Evolutionary conservation across 2,797 vertebrate genomes (phyloP), one percentile per base, ranked within the genome.

Genomic region (Danio kyathit): DNA sequence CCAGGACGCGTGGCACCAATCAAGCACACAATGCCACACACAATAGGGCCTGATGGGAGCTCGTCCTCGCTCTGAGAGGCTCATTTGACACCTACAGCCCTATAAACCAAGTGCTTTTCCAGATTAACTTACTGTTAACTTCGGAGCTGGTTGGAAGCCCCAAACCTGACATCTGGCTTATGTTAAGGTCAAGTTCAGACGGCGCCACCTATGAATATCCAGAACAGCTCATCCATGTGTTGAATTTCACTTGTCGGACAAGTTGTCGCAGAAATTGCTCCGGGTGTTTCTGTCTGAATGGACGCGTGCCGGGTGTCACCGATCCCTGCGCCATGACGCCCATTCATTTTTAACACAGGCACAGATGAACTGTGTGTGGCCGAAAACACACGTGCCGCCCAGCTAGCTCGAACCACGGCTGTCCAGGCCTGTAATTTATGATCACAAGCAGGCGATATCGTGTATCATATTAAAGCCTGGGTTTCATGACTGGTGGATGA

Each of bases 291-390:
- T 88, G 87, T 91, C 80, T 74, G 38, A 82, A 89, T 74, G 82
- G 90, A 89, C 90, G 87, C 79, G 91, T 93, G 93, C 91, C 0
- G 86, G 81, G 83, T 87, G 90, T 90, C 90, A 93, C 82, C 14
- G 86, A 92, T 91, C 91, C 88, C 52, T 76, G 40, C 40, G 84
- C 66, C 57, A 84, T 61, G 91, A 93, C 85, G 93, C 93, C 92
- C 92, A 94, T 93, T 88, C 89, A 94, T 94, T 92, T 95, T 94
- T 95, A 95, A 93, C 80, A 87, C 82, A 7, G 79, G 86, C 73
- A 81, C 89, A 90, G 89, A 87, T 88, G 90, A 92, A 88, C 90
- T 89, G 88, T 90, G 87, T 73, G 87, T 88, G 89, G 86, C 86
- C 87, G 74, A 59, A 72, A 70, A 65, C 59, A 21, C 77, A 66